phyloP scores from a whole-genome alignment of 2,113 vertebrate genomes.

The Trachemys scripta region DNA sequence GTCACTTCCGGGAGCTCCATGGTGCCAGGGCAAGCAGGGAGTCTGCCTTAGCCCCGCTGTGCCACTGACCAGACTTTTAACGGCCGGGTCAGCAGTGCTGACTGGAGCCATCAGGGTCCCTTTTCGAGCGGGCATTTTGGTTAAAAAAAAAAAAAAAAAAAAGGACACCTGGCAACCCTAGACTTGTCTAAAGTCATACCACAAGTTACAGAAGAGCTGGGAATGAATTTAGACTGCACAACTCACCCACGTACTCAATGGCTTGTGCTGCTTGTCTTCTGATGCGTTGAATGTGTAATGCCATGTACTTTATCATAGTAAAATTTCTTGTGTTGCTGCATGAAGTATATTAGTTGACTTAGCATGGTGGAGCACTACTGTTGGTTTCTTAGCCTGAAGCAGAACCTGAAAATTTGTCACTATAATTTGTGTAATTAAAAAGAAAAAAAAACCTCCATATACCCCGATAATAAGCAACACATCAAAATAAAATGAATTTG shows the following conservation, averaged over 20 bases:
- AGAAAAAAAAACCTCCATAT: not conserved
- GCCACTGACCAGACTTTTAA: no score
- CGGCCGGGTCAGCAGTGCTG: no score
- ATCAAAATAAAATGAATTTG: not conserved
- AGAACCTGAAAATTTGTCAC: not conserved
- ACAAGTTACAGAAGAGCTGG: not conserved
- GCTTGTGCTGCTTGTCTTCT: fast-evolving
- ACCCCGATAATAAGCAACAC: not conserved
- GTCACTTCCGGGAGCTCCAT: no score
- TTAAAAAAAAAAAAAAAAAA: no score
- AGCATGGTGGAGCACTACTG: not conserved
- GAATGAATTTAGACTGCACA: not conserved
- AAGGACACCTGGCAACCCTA: not conserved
- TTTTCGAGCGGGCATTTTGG: no score
- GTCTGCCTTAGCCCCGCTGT: no score
- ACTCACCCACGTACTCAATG: not conserved
- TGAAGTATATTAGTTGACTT: not conserved
- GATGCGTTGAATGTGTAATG: not conserved
- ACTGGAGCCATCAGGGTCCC: no score
- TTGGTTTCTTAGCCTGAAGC: not conserved
- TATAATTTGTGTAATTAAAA: not conserved
- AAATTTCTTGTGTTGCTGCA: not conserved
- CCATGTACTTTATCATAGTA: not conserved
- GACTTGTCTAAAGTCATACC: fast-evolving
- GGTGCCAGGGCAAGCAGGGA: no score